These are phyloP conservation scores for Dryocosmus kuriphilus DNA, from an alignment of 2,888 invertebrate genomes.

Conservation along the genomic window DNA sequence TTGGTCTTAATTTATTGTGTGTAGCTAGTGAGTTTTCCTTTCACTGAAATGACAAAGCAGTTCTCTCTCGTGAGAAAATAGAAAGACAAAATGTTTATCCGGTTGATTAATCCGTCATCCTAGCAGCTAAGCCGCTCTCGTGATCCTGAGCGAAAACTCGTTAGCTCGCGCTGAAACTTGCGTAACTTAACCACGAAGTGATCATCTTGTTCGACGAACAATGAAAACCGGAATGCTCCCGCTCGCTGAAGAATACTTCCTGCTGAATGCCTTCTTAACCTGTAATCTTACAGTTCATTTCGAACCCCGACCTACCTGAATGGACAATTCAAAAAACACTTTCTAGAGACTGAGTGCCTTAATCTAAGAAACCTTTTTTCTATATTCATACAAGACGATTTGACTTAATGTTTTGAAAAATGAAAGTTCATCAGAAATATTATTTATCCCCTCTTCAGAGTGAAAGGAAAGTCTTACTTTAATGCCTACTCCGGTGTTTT, in stretches of 20 bases:
- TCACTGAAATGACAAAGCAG: slow-evolving; percentile 51
- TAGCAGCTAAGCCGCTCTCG: slow-evolving; percentile 48
- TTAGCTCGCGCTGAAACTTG: slow-evolving; percentile 51
- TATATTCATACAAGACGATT: neutral
- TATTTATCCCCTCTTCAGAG: too few species aligned
- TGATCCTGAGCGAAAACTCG: slow-evolving; percentile 52
- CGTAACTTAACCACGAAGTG: slow-evolving; percentile 52
- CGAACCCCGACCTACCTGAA: neutral
- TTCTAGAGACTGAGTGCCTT: neutral
- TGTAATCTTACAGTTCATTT: slow-evolving; percentile 17
- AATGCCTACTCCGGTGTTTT: too few species aligned
- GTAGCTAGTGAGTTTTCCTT: slow-evolving; percentile 50
- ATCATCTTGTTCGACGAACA: slow-evolving; percentile 45
- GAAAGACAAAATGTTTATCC: slow-evolving; percentile 47
- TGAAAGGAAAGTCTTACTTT: too few species aligned
- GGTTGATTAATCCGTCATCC: slow-evolving; percentile 54
- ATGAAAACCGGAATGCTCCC: slow-evolving; percentile 45
- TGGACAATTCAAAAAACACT: neutral
- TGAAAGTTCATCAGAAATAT: too few species aligned
- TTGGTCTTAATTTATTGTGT: slow-evolving; percentile 32
- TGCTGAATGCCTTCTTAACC: slow-evolving; percentile 23
- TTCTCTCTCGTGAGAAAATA: slow-evolving; percentile 44
- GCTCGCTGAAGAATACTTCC: slow-evolving; percentile 34
- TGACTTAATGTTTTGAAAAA: too few species aligned
- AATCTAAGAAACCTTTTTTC: neutral